Base-by-base conservation (phyloP, 1,140 invertebrate genomes). In the Caenorhabditis tropicalis region DNA sequence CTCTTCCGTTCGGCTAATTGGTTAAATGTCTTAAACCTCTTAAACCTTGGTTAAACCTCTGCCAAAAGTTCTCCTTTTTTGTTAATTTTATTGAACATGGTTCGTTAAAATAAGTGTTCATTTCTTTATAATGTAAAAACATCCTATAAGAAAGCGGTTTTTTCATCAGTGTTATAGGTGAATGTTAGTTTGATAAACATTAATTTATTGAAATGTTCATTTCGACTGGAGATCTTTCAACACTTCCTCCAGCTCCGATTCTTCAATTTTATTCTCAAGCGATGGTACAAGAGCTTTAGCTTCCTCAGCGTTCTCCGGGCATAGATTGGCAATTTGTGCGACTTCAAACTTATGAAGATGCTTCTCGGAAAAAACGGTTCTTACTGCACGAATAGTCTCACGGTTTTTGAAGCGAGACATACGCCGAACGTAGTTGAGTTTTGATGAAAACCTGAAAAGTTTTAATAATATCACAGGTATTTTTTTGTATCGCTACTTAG, bases 301-400 rank as follows among this genome's bases (percentile, higher is more conserved):
- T 93, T 99, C 97, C 91, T 99, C 97, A 0, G 96, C 95, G 27
- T 95, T 96, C 93, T 99, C 97, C 0, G 98, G 98, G 91, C 96
- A 98, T 2, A 99, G 92, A 93, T 99, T 99, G 2, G 97, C 97
- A 81, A 99, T 93, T 29, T 97, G 96, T 2, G 98, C 97, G 27
- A 99, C 92, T 92, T 99, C 98, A 93, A 99, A 99, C 93, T 99
- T 99, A 92, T 99, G 98, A 12, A 99, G 92, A 90, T 98, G 97
- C 98, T 98, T 90, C 95, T 95, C 92, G 95, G 95, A n/a, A 49
- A 87, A 87, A 48, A 87, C 86, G 1, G 84, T 92, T 89, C 98
- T 93, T 9, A 99, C 96, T 65, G 96, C 95, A 81, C 95, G 94
- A 83, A 99, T 99, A 9, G 96, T 98, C 92, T 99, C 97, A 90